Conservation (phyloP, 2,888 invertebrate genomes). For the Caenorhabditis parvicauda region DNA sequence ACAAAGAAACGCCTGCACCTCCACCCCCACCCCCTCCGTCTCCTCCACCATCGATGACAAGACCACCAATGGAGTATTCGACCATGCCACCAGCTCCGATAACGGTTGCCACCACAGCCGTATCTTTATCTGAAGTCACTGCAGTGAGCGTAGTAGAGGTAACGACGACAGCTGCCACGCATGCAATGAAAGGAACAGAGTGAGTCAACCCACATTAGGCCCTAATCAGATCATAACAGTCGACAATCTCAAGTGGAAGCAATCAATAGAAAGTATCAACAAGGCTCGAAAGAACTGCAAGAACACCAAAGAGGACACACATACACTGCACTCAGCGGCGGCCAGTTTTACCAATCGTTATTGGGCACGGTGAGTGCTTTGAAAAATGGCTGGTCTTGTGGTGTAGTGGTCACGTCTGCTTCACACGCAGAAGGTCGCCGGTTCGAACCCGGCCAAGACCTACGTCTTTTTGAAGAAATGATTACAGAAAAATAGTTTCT, state of each 20-base stretch:
- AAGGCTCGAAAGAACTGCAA: conserved; percentile 13
- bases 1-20: not conserved
- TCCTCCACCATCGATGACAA: no score
- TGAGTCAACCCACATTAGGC: no score
- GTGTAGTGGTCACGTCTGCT: conserved; percentile 58
- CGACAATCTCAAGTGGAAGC: no score
- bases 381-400: no score
- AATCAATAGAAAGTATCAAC: no score
- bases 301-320: conserved; percentile 17
- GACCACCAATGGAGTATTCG: no score
- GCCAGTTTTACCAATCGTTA: conserved; percentile 41
- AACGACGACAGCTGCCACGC: conserved; percentile 12
- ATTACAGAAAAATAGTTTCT: conserved; percentile 32
- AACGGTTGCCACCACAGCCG: conserved; percentile 2
- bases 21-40: conserved; percentile 1
- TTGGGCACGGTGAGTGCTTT: conserved; percentile 31
- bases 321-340: conserved; percentile 32
- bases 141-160: no score
- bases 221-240: no score
- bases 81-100: no score
- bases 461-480: conserved; percentile 1
- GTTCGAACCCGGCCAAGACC: conserved; percentile 50
- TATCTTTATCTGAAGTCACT: no score
- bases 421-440: conserved; percentile 57
- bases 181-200: conserved; percentile 18